phyloP scores from a whole-genome alignment of 2,113 vertebrate genomes.

The Lepisosteus oculatus region DNA sequence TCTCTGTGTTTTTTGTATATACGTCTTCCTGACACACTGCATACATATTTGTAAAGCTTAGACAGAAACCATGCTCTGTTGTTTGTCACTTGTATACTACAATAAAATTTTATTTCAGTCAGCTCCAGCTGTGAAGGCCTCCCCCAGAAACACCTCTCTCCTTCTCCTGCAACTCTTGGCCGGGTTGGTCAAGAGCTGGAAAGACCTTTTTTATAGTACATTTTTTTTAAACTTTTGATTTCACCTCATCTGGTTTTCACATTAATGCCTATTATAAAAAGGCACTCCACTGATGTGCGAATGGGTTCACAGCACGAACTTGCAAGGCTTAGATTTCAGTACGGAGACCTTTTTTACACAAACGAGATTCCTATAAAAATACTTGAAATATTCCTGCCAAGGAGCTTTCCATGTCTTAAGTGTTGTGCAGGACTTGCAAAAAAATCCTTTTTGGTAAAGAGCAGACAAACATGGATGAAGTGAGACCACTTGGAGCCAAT shows the following conservation, averaged over 20 bases:
- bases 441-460: too few relatives aligned
- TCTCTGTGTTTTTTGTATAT: background rate
- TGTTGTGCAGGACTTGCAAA: too few relatives aligned
- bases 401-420: too few relatives aligned
- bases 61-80: background rate
- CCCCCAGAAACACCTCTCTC: background rate
- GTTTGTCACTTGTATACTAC: too few relatives aligned
- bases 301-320: constrained; percentile 4
- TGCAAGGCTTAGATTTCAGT: constrained; percentile 3
- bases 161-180: background rate
- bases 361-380: constrained; percentile 8
- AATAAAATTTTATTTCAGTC: background rate
- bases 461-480: too few relatives aligned
- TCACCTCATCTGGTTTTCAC: background rate
- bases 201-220: background rate
- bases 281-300: background rate
- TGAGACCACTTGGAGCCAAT: too few relatives aligned
- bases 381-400: background rate
- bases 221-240: background rate
- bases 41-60: background rate
- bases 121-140: background rate
- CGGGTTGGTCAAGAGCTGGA: background rate
- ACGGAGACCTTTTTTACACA: background rate
- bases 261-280: constrained; percentile 8
- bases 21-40: background rate